Evolutionary conservation across 2,113 vertebrate species (phyloP), one percentile per base, ranked within the genome.

Genomic region (Tragulus kanchil): DNA sequence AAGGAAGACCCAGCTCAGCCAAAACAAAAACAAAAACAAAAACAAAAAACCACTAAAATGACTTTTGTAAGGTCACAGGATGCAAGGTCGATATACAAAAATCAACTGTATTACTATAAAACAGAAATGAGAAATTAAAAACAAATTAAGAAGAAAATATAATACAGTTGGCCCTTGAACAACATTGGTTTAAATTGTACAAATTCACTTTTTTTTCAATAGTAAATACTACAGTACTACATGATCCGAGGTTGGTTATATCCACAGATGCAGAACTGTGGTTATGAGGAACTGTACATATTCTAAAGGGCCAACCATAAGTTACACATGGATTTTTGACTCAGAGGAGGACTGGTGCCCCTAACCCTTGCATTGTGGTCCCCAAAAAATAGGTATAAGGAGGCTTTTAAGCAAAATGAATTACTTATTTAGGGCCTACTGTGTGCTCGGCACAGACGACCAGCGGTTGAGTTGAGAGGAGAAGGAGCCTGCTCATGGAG

Each of bases 31-130:
- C 45, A 6, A 23, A 25, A 73, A 73, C 23, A 61, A 19, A 54
- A 54, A 52, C 52, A 85, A 42, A 62, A n/a, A n/a, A n/a, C n/a
- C n/a, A 89, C 5, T 15, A 73, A 95, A 79, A 62, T 59, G 61
- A 83, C n/a, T 91, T 78, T 85, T 61, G 3, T 88, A 67, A 89
- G 62, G 83, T 58, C 12, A 95, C 11, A 92, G 65, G 31, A 93
- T 45, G 78, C 19, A 71, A 85, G 36, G 9, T 65, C 59, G 87
- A 85, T 21, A 50, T n/a, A 94, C 31, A 95, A 90, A 92, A 89
- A 67, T 67, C 42, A 95, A 87, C 36, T 93, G 7, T 78, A 54
- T 90, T 93, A 87, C 19, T 85, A 45, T 58, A 86, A 69, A 69
- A 16, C 28, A 61, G 36, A 61, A 75, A 84, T 62, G 31, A 95